Base-by-base conservation (phyloP, 2,113 vertebrate species). In the Aspiorhynchus laticeps region DNA sequence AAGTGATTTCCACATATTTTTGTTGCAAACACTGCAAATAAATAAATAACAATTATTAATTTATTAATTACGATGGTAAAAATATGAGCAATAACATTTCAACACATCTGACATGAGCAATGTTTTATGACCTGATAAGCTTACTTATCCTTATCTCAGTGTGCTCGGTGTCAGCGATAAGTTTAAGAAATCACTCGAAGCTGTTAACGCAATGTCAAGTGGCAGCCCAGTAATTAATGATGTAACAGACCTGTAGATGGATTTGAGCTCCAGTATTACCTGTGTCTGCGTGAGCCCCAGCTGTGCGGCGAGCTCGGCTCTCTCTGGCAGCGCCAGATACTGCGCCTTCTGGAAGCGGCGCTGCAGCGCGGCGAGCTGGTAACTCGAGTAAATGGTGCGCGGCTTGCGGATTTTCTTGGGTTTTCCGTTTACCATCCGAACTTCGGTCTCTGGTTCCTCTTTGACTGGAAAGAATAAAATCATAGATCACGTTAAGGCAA, bases 381-480 rank as follows among this genome's bases (percentile, higher is more conserved):
- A 99, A 79, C 98, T 99, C 92, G 98, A 99, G 92, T 99, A 99
- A 92, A 99, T 99, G 43, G 98, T 99, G 51, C 98, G 95, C 17
- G 98, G 98, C 88, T 99, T 99, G 90, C 98, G 97, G 92, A 99
- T 97, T 91, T 99, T 99, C 92, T 99, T 99, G 21, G 98, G 98
- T 86, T 99, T 99, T 85, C 98, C 98, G 0, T 99, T 99, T 89
- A 99, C 98, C 97, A 99, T 99, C 87, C 98, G 96, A 79, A 99
- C 97, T 92, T 98, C 98, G 0, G 97, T 96, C 92, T 99, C 98
- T 51, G 97, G 97, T 89, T 99, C 98, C 87, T 99, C 98, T 95
- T 99, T 99, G 86, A 99, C 97, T 88, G 95, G 84, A 92, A 91
- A 86, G 7, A 71, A 69, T 61, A 80, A 21, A 77, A 46, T 21